These are phyloP conservation scores for Ptilorrhoa leucosticta DNA, from an alignment of 2,113 vertebrate species.

Conservation along the genomic window DNA sequence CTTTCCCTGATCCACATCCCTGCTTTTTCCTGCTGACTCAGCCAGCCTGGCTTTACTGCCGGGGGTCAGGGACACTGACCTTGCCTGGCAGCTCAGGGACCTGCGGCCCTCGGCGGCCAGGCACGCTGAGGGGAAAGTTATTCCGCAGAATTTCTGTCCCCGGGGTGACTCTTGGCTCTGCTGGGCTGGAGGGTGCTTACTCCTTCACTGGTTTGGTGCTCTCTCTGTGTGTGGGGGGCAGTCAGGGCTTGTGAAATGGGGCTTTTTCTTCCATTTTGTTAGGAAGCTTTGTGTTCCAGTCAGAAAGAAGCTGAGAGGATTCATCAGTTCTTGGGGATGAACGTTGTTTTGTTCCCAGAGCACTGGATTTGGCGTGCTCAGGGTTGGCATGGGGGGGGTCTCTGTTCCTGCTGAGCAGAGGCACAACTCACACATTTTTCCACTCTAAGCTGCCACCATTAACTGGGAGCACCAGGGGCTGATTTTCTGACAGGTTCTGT, in stretches of 20 bases:
- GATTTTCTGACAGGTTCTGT: neutral
- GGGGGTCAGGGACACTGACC: constrained; percentile 69
- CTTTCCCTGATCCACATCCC: constrained; percentile 23
- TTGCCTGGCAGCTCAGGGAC: constrained; percentile 67
- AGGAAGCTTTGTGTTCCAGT: neutral
- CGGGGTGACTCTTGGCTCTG: neutral
- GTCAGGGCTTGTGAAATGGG: neutral
- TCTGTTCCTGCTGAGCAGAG: neutral
- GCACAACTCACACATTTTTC: neutral
- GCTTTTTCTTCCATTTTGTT: too few species aligned
- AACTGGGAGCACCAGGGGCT: neutral
- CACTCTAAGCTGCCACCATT: neutral
- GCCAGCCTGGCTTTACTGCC: constrained; percentile 72
- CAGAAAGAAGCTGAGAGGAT: neutral
- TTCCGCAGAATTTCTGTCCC: neutral
- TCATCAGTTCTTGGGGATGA: neutral
- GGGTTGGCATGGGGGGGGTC: neutral
- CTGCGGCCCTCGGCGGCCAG: constrained; percentile 37
- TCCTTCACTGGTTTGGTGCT: neutral
- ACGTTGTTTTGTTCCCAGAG: neutral
- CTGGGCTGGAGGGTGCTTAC: neutral
- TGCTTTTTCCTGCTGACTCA: constrained; percentile 78
- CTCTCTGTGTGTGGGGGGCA: rapidly evolving
- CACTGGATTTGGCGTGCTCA: rapidly evolving
- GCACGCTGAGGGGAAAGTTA: neutral